These are phyloP conservation scores for Drosophila pseudoananassae DNA, from an alignment of 1,140 invertebrate species.

Conservation along the genomic window DNA sequence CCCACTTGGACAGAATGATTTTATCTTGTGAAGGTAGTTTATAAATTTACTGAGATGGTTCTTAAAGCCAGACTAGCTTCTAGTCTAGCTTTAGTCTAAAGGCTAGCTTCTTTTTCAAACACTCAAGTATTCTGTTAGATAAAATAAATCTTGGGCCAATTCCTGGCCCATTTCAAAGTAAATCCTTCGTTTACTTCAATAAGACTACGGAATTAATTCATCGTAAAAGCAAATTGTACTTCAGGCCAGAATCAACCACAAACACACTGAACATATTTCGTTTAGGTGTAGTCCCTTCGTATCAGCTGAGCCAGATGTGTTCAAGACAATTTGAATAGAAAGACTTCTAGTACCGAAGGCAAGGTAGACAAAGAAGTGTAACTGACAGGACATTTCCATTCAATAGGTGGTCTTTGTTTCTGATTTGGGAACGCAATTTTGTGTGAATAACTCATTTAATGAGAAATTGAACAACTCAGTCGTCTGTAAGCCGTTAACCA, in stretches of 20 bases:
- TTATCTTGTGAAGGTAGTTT: too few relatives aligned
- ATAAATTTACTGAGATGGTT: background rate
- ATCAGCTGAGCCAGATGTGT: conserved; percentile 57
- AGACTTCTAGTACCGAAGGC: conserved; percentile 1
- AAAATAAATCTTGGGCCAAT: background rate
- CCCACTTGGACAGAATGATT: background rate
- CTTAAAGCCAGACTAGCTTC: background rate
- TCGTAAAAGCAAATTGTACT: conserved; percentile 46
- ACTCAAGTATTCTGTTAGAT: conserved; percentile 28
- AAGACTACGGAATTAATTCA: conserved; percentile 44
- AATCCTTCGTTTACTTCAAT: conserved; percentile 37
- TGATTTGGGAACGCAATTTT: conserved; percentile 52
- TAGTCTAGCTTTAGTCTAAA: too few relatives aligned
- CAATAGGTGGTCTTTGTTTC: conserved; percentile 62
- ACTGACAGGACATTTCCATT: conserved; percentile 53
- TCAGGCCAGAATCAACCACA: conserved; percentile 7
- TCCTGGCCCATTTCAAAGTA: background rate
- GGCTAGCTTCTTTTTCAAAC: background rate
- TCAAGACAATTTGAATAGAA: conserved; percentile 69
- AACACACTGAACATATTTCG: conserved; percentile 14
- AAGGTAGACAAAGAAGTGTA: background rate
- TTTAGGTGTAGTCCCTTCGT: conserved; percentile 6
- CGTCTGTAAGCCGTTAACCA: conserved; percentile 16
- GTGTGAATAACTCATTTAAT: conserved; percentile 75
- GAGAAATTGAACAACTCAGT: conserved; percentile 68